phyloP scores from a whole-genome alignment of 1,140 invertebrate genomes.

The Holcopasites calliopsidis region DNA sequence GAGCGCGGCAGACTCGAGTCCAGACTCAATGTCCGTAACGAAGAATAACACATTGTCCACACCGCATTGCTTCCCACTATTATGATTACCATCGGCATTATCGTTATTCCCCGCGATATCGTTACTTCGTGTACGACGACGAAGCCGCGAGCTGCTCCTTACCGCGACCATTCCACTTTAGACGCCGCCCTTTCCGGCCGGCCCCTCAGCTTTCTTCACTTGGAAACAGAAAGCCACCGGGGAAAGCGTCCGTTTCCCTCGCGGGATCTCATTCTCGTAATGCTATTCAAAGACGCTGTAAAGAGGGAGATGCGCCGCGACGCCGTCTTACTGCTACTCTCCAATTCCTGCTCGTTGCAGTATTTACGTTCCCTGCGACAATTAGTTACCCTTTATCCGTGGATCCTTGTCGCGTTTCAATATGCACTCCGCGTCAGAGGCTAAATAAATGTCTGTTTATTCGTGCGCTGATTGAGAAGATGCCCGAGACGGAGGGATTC shows the following conservation, averaged over 20 bases:
- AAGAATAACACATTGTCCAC: constrained; percentile 61
- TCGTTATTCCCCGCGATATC: constrained; percentile 55
- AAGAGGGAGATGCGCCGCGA: neutral
- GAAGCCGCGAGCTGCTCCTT: neutral
- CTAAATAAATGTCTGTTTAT: neutral
- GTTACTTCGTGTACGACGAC: neutral
- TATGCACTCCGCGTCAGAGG: neutral
- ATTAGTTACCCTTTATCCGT: constrained; percentile 1
- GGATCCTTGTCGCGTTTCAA: neutral
- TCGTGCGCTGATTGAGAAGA: no score
- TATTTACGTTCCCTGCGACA: constrained; percentile 11
- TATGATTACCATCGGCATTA: constrained; percentile 64
- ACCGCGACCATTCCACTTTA: neutral
- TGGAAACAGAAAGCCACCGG: constrained; percentile 1
- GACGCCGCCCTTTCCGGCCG: neutral
- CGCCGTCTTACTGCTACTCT: neutral
- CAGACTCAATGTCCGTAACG: constrained; percentile 18
- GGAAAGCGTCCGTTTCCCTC: constrained; percentile 6
- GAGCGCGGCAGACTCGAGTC: neutral
- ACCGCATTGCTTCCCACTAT: constrained; percentile 52
- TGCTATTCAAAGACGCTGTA: constrained; percentile 13
- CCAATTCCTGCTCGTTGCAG: neutral
- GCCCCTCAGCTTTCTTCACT: neutral
- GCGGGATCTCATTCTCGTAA: constrained; percentile 14
- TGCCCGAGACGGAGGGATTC: no score